Conservation (phyloP, 1,140 invertebrate genomes). For the Akabosia matsudoensis region DNA sequence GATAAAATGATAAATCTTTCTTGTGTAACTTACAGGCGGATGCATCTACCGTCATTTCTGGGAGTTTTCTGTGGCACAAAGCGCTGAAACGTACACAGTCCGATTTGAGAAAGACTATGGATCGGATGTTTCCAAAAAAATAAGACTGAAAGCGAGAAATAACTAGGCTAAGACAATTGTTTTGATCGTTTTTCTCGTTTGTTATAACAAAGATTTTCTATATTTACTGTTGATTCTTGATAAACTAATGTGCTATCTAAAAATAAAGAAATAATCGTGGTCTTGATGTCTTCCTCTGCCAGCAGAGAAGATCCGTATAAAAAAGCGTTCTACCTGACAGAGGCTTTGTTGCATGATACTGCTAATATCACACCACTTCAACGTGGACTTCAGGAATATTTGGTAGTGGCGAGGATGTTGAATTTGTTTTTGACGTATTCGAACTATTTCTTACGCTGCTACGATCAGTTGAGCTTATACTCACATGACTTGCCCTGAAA, state of each 20-base stretch:
- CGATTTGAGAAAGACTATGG: constrained; percentile 37
- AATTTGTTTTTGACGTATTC: not conserved
- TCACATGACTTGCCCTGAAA: not conserved
- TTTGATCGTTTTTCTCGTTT: not conserved
- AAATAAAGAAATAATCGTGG: too few relatives aligned
- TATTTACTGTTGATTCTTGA: not conserved
- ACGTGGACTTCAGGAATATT: not conserved
- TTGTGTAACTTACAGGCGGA: not conserved
- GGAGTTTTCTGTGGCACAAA: constrained; percentile 35
- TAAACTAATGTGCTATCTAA: too few relatives aligned
- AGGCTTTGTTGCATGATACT: too few relatives aligned
- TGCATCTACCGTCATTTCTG: constrained; percentile 34
- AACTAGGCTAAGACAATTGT: not conserved
- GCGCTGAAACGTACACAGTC: constrained; percentile 31
- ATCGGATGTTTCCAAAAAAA: constrained; percentile 17
- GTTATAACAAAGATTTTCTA: not conserved
- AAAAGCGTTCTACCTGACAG: too few relatives aligned
- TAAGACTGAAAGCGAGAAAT: constrained; percentile 20
- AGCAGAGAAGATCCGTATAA: too few relatives aligned
- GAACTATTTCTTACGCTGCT: not conserved
- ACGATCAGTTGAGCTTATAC: not conserved
- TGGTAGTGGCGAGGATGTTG: not conserved
- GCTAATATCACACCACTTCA: not conserved
- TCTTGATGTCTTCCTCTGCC: too few relatives aligned
- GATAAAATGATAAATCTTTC: not conserved